Percentiles rank a stretch among this genome's conserved stretches.
These are phyloP conservation scores for Pteruthius melanotis DNA, from an alignment of 2,113 vertebrate species.

Conservation along the genomic window DNA sequence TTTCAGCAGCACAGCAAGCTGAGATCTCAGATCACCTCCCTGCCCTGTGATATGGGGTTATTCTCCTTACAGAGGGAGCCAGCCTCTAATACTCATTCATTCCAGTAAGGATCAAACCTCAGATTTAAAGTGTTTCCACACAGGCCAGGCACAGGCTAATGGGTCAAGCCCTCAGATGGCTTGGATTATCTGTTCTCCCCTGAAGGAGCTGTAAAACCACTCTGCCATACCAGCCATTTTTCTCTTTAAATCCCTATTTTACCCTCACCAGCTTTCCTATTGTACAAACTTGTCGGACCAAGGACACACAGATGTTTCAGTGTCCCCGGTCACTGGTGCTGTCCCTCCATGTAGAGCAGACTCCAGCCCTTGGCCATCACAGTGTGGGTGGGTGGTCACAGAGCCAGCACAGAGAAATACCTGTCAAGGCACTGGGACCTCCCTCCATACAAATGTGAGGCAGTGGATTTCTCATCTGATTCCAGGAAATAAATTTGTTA, in stretches of 20 bases:
- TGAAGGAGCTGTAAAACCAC: background rate
- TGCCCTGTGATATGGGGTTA: background rate
- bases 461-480: background rate
- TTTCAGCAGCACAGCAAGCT: background rate
- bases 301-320: background rate
- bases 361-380: background rate
- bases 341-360: background rate
- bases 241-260: background rate
- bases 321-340: background rate
- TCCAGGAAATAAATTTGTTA: slow-evolving; percentile 22
- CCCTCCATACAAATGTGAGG: background rate
- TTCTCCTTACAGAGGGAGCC: background rate
- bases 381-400: background rate
- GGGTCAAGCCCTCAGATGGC: background rate
- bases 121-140: slow-evolving; percentile 15
- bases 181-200: background rate
- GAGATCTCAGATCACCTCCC: background rate
- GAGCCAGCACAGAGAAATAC: background rate
- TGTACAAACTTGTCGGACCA: background rate
- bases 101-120: slow-evolving; percentile 32
- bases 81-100: slow-evolving; percentile 3
- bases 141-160: background rate
- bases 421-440: background rate
- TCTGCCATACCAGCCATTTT: background rate
- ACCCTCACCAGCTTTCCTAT: background rate